phyloP scores from a whole-genome alignment of 2,888 invertebrate genomes.

The Drosophila birchii region DNA sequence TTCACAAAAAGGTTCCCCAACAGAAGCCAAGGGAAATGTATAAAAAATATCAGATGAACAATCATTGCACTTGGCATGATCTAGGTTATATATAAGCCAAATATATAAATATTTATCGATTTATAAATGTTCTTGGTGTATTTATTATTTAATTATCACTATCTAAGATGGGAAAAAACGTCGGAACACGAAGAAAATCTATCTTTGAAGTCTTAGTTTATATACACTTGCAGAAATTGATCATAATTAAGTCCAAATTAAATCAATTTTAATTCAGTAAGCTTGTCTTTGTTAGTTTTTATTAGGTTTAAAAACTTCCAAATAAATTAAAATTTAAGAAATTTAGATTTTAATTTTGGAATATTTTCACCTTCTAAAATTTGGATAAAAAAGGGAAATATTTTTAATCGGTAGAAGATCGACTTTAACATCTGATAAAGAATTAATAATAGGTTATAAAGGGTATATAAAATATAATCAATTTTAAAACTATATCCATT shows the following conservation, averaged over 20 bases:
- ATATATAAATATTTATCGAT: not conserved
- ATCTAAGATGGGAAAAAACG: not conserved
- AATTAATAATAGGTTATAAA: too few species aligned
- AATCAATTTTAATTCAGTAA: too few species aligned
- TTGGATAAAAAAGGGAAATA: too few species aligned
- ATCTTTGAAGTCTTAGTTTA: not conserved
- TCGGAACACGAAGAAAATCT: not conserved
- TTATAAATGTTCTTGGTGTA: not conserved
- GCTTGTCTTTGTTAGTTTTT: too few species aligned
- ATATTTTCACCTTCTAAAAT: too few species aligned
- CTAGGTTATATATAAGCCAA: too few species aligned
- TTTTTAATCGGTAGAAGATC: too few species aligned
- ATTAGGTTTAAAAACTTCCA: too few species aligned
- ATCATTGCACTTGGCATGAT: not conserved
- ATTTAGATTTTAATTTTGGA: too few species aligned
- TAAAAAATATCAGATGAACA: not conserved
- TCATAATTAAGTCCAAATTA: not conserved
- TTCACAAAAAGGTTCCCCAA: not conserved
- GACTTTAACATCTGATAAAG: too few species aligned
- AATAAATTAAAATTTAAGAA: too few species aligned
- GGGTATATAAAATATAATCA: too few species aligned
- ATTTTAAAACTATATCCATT: not conserved
- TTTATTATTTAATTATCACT: conserved; percentile 1
- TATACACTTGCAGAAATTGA: not conserved
- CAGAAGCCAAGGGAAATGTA: conserved; percentile 7